Percentiles rank a stretch among this genome's conserved stretches.
These are phyloP conservation scores for Ennomos erosarius DNA, from an alignment of 2,888 invertebrate species.

Conservation along the genomic window DNA sequence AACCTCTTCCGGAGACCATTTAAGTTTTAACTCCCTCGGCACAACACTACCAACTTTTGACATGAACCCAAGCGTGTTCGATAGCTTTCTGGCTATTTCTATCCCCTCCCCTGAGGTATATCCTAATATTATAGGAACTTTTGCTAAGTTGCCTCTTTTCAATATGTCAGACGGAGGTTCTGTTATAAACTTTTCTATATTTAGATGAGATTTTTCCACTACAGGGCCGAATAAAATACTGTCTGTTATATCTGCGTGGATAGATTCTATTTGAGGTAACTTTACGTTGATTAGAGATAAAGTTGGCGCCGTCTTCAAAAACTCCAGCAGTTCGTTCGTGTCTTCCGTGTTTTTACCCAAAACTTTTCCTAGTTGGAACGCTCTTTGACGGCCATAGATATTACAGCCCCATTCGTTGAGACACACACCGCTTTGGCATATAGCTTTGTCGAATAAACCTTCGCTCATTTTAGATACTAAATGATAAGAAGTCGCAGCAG, in stretches of 20 bases:
- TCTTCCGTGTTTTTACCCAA: slow-evolving; percentile 73
- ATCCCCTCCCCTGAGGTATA: slow-evolving; percentile 78
- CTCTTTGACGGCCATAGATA: slow-evolving; percentile 64
- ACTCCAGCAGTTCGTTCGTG: slow-evolving; percentile 63
- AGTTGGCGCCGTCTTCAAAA: slow-evolving; percentile 62
- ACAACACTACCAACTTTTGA: slow-evolving; percentile 61
- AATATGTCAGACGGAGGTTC: slow-evolving; percentile 61
- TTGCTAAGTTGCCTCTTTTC: slow-evolving; percentile 57
- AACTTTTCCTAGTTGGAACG: slow-evolving; percentile 73
- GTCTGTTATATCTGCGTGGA: slow-evolving; percentile 64
- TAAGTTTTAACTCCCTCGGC: slow-evolving; percentile 73
- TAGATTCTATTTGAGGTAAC: slow-evolving; percentile 59
- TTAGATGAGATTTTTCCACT: slow-evolving; percentile 64
- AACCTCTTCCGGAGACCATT: slow-evolving; percentile 55
- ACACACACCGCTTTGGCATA: slow-evolving; percentile 80
- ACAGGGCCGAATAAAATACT: slow-evolving; percentile 74
- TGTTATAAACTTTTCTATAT: slow-evolving; percentile 63
- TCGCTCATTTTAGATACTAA: slow-evolving; percentile 73
- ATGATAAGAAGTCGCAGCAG: slow-evolving; percentile 70
- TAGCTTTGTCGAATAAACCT: slow-evolving; percentile 76
- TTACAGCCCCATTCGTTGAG: slow-evolving; percentile 76
- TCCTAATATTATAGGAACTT: slow-evolving; percentile 73
- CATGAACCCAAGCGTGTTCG: slow-evolving; percentile 50
- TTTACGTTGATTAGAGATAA: slow-evolving; percentile 65
- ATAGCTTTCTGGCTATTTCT: slow-evolving; percentile 67